phyloP scores from a whole-genome alignment of 2,113 vertebrate genomes.

The Dasypus novemcinctus region DNA sequence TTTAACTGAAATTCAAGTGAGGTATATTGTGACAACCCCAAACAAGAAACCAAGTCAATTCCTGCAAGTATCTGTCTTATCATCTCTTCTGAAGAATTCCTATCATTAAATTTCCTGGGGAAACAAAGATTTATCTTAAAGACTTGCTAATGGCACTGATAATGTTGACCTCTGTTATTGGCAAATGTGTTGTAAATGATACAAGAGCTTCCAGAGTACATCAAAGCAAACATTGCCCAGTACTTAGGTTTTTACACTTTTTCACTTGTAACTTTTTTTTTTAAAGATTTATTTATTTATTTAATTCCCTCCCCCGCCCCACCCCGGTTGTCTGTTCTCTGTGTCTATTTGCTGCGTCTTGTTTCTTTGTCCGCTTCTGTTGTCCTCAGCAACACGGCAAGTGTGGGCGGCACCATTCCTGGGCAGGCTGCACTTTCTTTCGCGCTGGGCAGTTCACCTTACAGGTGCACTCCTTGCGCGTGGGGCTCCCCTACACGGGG shows the following conservation, averaged over 20 bases:
- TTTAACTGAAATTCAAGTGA: constrained; percentile 5
- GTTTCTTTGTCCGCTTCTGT: too few species aligned
- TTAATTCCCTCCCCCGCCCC: too few species aligned
- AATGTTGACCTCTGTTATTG: not conserved
- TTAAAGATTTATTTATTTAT: too few species aligned
- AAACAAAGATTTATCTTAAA: not conserved
- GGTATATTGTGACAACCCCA: not conserved
- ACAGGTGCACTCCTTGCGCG: too few species aligned
- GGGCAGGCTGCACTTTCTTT: too few species aligned
- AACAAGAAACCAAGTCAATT: not conserved
- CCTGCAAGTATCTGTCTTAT: not conserved
- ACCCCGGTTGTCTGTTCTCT: too few species aligned
- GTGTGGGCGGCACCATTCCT: too few species aligned
- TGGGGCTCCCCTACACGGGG: too few species aligned
- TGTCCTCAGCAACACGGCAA: too few species aligned
- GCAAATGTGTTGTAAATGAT: not conserved
- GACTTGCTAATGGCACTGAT: not conserved
- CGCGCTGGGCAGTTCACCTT: too few species aligned
- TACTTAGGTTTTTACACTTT: not conserved
- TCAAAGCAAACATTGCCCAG: not conserved
- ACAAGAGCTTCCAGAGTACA: not conserved
- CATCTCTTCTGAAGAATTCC: not conserved
- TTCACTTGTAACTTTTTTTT: constrained; percentile 14
- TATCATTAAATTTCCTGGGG: not conserved
- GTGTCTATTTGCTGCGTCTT: too few species aligned